Conservation (phyloP, 1,140 invertebrate species). For the Drosophila parvula region DNA sequence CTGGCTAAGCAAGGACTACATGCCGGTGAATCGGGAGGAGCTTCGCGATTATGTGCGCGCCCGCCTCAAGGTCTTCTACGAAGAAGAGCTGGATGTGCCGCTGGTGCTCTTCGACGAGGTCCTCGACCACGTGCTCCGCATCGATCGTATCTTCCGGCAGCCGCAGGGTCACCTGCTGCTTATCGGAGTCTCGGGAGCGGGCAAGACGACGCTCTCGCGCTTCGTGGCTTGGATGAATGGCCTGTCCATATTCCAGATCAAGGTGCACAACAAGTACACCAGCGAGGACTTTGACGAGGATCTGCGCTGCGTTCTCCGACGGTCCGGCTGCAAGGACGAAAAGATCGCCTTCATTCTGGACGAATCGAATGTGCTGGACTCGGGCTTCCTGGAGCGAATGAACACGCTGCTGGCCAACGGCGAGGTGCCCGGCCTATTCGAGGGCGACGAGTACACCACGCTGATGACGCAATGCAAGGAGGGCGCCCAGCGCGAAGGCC, state of each 20-base stretch:
- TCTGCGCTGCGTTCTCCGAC: slow-evolving; percentile 94
- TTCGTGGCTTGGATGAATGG: slow-evolving; percentile 99
- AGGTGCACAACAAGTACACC: slow-evolving; percentile 99
- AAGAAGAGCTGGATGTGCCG: slow-evolving; percentile 99
- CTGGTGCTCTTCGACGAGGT: slow-evolving; percentile 99
- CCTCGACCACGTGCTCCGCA: slow-evolving; percentile 98
- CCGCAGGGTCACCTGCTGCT: slow-evolving; percentile 98
- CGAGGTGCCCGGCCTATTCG: slow-evolving; percentile 95
- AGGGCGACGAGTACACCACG: slow-evolving; percentile 98
- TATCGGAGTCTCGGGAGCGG: slow-evolving; percentile 98
- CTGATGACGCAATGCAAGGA: slow-evolving; percentile 99
- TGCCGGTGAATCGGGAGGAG: slow-evolving; percentile 97
- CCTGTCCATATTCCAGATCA: slow-evolving; percentile 98
- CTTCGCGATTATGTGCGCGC: slow-evolving; percentile 98
- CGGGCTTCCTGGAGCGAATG: slow-evolving; percentile 99
- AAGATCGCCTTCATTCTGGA: slow-evolving; percentile 99
- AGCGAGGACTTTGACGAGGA: slow-evolving; percentile 99
- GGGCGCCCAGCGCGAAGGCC: slow-evolving; percentile 97
- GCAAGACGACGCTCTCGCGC: slow-evolving; percentile 98
- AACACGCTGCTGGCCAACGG: slow-evolving; percentile 99
- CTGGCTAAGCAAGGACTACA: slow-evolving; percentile 99
- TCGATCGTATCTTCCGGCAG: slow-evolving; percentile 99
- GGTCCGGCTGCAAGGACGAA: slow-evolving; percentile 98
- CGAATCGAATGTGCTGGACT: slow-evolving; percentile 99
- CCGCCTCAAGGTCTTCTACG: slow-evolving; percentile 99